Percentiles rank a stretch among this genome's conserved stretches.
Evolutionary conservation across 2,888 invertebrate genomes (phyloP).

Genomic region (Hymenopus coronatus): DNA sequence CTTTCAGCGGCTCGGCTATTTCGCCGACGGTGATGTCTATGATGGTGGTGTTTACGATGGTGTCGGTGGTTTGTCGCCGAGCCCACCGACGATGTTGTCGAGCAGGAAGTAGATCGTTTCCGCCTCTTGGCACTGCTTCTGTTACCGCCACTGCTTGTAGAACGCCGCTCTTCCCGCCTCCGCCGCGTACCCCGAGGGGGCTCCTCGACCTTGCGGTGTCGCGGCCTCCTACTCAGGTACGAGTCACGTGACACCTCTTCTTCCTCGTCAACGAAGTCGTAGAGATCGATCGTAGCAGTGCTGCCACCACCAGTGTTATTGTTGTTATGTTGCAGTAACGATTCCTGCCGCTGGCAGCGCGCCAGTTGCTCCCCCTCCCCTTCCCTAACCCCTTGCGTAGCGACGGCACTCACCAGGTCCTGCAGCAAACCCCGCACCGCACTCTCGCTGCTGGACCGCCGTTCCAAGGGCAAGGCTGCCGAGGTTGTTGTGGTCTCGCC

Average conservation of each 20-base stretch:
- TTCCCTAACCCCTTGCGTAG: slow-evolving; percentile 42
- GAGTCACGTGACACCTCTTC: slow-evolving; percentile 35
- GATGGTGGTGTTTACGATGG: slow-evolving; percentile 38
- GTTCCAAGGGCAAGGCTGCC: slow-evolving; percentile 14
- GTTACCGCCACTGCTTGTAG: slow-evolving; percentile 43
- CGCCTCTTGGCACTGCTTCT: slow-evolving; percentile 38
- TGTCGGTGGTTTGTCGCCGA: slow-evolving; percentile 37
- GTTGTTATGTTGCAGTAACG: slow-evolving; percentile 29
- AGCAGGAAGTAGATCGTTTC: slow-evolving; percentile 43
- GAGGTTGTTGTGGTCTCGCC: slow-evolving; percentile 20
- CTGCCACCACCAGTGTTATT: not conserved
- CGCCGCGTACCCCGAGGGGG: slow-evolving; percentile 35
- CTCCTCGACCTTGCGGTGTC: slow-evolving; percentile 29
- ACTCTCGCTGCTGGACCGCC: not conserved
- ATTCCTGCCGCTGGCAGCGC: slow-evolving; percentile 37
- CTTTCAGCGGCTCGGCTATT: slow-evolving; percentile 35
- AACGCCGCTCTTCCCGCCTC: slow-evolving; percentile 42
- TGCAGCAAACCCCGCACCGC: slow-evolving; percentile 33
- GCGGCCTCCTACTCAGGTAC: slow-evolving; percentile 43
- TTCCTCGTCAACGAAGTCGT: slow-evolving; percentile 29
- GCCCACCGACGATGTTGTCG: slow-evolving; percentile 37
- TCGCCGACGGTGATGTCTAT: slow-evolving; percentile 35
- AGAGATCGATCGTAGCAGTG: slow-evolving; percentile 36
- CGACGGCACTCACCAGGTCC: slow-evolving; percentile 40
- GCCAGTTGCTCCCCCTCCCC: slow-evolving; percentile 37